Evolutionary conservation across 2,113 vertebrate species (phyloP).

Genomic region (Apistogramma diplotaenia): DNA sequence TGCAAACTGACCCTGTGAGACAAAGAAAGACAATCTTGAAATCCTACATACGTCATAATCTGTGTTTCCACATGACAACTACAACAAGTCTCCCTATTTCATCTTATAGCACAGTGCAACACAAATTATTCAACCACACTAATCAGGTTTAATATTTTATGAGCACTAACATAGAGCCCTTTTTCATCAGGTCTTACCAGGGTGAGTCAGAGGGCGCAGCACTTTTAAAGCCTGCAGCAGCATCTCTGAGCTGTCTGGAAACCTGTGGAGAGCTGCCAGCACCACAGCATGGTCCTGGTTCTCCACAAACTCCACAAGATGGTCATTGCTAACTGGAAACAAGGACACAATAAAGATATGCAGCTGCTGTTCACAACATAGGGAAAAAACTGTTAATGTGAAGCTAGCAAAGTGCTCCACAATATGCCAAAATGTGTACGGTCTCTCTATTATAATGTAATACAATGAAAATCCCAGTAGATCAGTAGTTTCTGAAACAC

Average conservation of each 20-base stretch:
- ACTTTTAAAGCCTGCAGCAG: slow-evolving; percentile 83
- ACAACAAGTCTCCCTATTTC: not conserved
- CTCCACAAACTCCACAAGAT: slow-evolving; percentile 91
- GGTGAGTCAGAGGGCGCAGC: slow-evolving; percentile 83
- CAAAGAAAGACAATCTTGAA: not conserved
- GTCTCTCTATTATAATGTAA: too few relatives aligned
- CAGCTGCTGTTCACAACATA: not conserved
- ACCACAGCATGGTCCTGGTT: slow-evolving; percentile 86
- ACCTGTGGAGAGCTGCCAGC: slow-evolving; percentile 79
- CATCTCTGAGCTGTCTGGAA: slow-evolving; percentile 80
- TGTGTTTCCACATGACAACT: not conserved
- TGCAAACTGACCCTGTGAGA: not conserved
- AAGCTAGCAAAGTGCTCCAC: not conserved
- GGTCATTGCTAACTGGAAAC: slow-evolving; percentile 84
- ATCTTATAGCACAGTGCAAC: not conserved
- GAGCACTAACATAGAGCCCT: not conserved
- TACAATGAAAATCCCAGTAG: too few relatives aligned
- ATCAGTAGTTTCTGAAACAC: too few relatives aligned
- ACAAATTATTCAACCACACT: not conserved
- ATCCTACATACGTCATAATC: not conserved
- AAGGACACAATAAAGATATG: not conserved
- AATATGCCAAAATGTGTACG: too few relatives aligned
- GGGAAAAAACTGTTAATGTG: not conserved
- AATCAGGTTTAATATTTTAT: not conserved
- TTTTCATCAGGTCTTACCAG: slow-evolving; percentile 76